phyloP scores from a whole-genome alignment of 1,140 invertebrate species.

The Parapsyche elsis region DNA sequence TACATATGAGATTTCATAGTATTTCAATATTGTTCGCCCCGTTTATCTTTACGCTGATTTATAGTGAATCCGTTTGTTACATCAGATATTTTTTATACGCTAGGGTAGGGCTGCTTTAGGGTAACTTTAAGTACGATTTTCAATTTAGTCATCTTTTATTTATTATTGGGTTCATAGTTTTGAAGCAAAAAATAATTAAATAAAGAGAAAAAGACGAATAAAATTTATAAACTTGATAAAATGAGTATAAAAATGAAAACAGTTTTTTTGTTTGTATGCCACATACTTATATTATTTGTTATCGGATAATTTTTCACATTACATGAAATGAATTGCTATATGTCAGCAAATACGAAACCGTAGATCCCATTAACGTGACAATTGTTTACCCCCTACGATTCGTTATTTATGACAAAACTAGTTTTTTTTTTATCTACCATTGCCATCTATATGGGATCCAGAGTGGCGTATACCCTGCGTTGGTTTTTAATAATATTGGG shows the following conservation, averaged over 20 bases:
- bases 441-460: slow-evolving; percentile 6
- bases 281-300: too few relatives aligned
- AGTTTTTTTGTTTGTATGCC: too few relatives aligned
- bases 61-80: slow-evolving; percentile 2
- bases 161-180: too few relatives aligned
- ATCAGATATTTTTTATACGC: background rate
- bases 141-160: too few relatives aligned
- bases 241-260: too few relatives aligned
- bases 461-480: slow-evolving; percentile 4
- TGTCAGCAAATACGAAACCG: slow-evolving; percentile 1
- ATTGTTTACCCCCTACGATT: slow-evolving; percentile 29
- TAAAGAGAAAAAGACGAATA: too few relatives aligned
- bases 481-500: slow-evolving; percentile 25
- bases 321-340: background rate
- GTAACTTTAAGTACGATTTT: too few relatives aligned
- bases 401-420: slow-evolving; percentile 25
- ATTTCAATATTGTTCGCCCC: slow-evolving; percentile 22
- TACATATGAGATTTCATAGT: slow-evolving; percentile 20
- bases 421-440: slow-evolving; percentile 23
- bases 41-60: slow-evolving; percentile 14
- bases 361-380: slow-evolving; percentile 24
- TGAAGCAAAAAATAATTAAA: too few relatives aligned
- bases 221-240: too few relatives aligned
- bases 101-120: too few relatives aligned
- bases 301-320: background rate